phyloP scores from a whole-genome alignment of 2,888 invertebrate genomes.

The Eubasilissa splendida region DNA sequence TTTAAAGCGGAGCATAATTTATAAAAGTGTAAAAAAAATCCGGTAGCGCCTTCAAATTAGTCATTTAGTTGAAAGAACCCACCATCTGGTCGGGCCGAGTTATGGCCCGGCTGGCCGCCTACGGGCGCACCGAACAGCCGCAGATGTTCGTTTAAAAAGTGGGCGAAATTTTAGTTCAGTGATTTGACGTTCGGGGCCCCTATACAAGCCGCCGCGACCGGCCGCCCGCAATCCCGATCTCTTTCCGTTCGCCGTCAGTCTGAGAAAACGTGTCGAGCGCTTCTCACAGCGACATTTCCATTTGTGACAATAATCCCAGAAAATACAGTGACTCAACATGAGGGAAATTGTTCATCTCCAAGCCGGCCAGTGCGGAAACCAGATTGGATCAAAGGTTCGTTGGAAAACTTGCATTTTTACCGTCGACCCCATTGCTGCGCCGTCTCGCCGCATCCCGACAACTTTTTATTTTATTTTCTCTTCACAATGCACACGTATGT shows the following conservation, averaged over 20 bases:
- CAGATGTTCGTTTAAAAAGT: too few relatives aligned
- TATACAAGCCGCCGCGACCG: background rate
- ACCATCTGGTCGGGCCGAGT: too few relatives aligned
- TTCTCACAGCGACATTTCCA: background rate
- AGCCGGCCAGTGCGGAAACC: constrained; percentile 93
- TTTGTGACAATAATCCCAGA: constrained; percentile 27
- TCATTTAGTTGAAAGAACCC: too few relatives aligned
- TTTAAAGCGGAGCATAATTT: too few relatives aligned
- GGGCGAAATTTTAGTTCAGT: background rate
- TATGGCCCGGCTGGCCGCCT: too few relatives aligned
- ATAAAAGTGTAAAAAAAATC: too few relatives aligned
- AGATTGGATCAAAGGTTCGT: constrained; percentile 90
- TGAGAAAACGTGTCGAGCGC: constrained; percentile 6
- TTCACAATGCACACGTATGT: background rate
- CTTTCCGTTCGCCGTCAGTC: constrained; percentile 16
- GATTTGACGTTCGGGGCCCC: background rate
- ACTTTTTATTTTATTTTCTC: constrained; percentile 14
- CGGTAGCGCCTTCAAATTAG: too few relatives aligned
- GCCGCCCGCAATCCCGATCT: constrained; percentile 8
- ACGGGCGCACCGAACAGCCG: too few relatives aligned
- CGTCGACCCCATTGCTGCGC: background rate
- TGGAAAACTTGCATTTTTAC: constrained; percentile 6
- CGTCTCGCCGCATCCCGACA: background rate
- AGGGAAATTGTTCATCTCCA: constrained; percentile 94
- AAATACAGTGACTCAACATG: constrained; percentile 70